phyloP scores from a whole-genome alignment of 2,888 invertebrate species.

The Drosophila diplacantha region DNA sequence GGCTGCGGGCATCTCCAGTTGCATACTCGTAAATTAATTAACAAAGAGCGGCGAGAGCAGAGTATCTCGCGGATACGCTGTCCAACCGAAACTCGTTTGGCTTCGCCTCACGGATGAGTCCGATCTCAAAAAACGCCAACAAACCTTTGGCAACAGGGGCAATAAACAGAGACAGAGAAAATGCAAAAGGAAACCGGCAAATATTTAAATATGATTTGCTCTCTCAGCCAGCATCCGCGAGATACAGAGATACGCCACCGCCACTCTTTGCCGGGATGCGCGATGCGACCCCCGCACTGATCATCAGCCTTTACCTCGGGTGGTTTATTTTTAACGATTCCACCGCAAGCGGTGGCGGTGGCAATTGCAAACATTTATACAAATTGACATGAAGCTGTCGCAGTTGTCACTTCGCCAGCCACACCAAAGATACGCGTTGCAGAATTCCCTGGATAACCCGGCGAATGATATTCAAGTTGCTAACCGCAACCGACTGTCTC shows the following conservation, averaged over 20 bases:
- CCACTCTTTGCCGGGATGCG: slow-evolving; percentile 4
- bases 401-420: slow-evolving; percentile 52
- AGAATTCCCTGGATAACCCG: slow-evolving; percentile 32
- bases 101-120: slow-evolving; percentile 9
- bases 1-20: slow-evolving; percentile 23
- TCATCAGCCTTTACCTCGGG: not conserved
- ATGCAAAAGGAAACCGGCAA: slow-evolving; percentile 20
- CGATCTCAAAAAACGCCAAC: slow-evolving; percentile 34
- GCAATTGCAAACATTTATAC: slow-evolving; percentile 58
- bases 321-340: slow-evolving; percentile 48
- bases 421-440: slow-evolving; percentile 37
- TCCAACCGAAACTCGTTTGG: slow-evolving; percentile 49
- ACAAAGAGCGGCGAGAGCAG: slow-evolving; percentile 29
- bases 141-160: slow-evolving; percentile 11
- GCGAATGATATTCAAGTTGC: slow-evolving; percentile 39
- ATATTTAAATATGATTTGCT: slow-evolving; percentile 58
- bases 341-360: slow-evolving; percentile 37
- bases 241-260: slow-evolving; percentile 1
- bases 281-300: not conserved
- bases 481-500: slow-evolving; percentile 30
- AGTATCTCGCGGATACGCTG: slow-evolving; percentile 34
- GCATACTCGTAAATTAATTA: slow-evolving; percentile 45
- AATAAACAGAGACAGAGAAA: slow-evolving; percentile 15
- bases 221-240: slow-evolving; percentile 14
- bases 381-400: slow-evolving; percentile 61